A percentile compares a stretch with the other conserved stretches of the same genome.
phyloP scores from a whole-genome alignment of 2,797 vertebrate genomes.

The Tapera naevia region DNA sequence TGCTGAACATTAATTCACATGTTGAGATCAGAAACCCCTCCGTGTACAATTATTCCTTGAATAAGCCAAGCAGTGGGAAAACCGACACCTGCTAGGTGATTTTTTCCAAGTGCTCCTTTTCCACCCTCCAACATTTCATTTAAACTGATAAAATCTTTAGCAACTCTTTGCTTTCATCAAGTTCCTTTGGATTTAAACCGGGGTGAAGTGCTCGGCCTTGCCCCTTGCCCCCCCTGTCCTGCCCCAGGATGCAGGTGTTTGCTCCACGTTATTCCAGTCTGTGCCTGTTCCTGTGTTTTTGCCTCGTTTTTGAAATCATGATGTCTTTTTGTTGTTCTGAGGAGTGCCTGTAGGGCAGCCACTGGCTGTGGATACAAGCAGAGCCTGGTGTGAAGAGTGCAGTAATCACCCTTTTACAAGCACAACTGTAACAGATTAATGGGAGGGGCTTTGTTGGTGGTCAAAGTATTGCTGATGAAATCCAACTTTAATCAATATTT shows the following conservation, averaged over 20 bases:
- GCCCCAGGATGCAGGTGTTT: not conserved
- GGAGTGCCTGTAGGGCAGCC: not conserved
- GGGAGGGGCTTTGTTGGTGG: constrained; percentile 55
- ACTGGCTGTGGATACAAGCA: not conserved
- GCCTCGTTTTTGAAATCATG: constrained; percentile 59
- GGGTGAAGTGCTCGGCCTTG: not conserved
- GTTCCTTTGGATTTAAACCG: not conserved
- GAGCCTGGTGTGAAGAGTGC: not conserved
- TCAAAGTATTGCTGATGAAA: constrained; percentile 32
- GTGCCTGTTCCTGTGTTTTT: not conserved
- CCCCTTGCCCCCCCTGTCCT: not conserved
- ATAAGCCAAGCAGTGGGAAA: not conserved
- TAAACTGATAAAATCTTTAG: not conserved
- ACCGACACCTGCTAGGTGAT: not conserved
- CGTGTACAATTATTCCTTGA: not conserved
- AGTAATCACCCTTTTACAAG: constrained; percentile 39
- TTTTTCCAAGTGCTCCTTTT: not conserved
- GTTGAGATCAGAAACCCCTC: not conserved
- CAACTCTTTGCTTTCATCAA: not conserved
- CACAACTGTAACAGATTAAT: not conserved
- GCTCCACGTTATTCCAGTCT: constrained; percentile 17
- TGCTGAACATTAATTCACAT: not conserved
- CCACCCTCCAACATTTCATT: not conserved
- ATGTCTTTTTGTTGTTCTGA: not conserved
- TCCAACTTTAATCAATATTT: constrained; percentile 34